Base-by-base conservation (phyloP, 2,797 vertebrate genomes). In the Argya squamiceps region DNA sequence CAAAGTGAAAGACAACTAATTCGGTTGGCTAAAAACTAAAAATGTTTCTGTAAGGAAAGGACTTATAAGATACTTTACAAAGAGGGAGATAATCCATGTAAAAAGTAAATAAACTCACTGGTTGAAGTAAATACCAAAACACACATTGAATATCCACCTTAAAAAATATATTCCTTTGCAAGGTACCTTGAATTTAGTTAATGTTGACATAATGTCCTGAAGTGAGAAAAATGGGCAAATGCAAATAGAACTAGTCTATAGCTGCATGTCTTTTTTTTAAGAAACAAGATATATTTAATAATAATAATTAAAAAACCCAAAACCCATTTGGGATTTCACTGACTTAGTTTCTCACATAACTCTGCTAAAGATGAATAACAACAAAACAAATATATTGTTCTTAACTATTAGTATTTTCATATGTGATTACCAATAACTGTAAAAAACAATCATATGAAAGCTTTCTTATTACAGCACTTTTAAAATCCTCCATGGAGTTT, bases 231-330 rank as follows among this genome's bases (percentile, higher is more conserved):
- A 76, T 36, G 37, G 87, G 2, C 10, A 78, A 63, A 68, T 37
- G 7, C 77, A 78, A 67, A 24, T 16, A 58, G 20, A 68, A 39
- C 12, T 56, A 62, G 3, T 53, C 15, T 69, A 7, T 20, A 46
- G 26, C 6, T 79, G 15, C 30, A 11, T 44, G 5, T 0, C 1
- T 50, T 56, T 71, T 46, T 13, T 43, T 36, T 11, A 9, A 1
- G 24, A 59, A 21, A 49, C 11, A 37, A 65, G 5, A 17, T 32
- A 5, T 14, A 36, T 43, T 49, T 55, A 55, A 43, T 62, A 62
- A 19, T 15, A 62, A 58, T 43, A n/a, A 34, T 43, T 34, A 0
- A 15, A 39, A 41, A 7, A 2, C 0, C 7, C 3, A 13, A 29
- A 68, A 24, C 9, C 10, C 6, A 71, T 81, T 56, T 74, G 11